phyloP scores from a whole-genome alignment of 2,113 vertebrate genomes.

The Hypanus sabinus region DNA sequence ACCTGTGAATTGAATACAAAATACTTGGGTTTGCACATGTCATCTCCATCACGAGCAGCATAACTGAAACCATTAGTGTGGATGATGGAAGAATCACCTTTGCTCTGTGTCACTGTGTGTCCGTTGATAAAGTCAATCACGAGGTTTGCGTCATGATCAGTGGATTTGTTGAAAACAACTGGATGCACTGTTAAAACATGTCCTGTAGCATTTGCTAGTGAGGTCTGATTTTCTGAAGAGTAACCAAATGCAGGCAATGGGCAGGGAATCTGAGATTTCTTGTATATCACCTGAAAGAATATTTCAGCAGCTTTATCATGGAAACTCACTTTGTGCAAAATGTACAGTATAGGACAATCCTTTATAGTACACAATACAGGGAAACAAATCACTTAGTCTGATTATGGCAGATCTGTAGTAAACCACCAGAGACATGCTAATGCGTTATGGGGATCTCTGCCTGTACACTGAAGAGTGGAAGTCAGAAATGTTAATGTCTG shows the following conservation, averaged over 20 bases:
- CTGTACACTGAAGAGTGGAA: too few relatives aligned
- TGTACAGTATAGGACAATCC: neutral
- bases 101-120: conserved; percentile 49
- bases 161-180: conserved; percentile 55
- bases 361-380: neutral
- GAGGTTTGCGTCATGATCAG: conserved; percentile 52
- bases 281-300: conserved; percentile 78
- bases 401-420: neutral
- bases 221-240: conserved; percentile 59
- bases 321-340: neutral
- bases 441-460: too few relatives aligned
- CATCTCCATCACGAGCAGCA: conserved; percentile 57
- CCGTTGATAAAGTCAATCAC: conserved; percentile 69
- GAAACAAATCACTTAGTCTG: neutral
- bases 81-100: conserved; percentile 41
- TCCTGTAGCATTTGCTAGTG: conserved; percentile 56
- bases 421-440: too few relatives aligned
- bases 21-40: conserved; percentile 84
- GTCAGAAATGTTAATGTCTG: too few relatives aligned
- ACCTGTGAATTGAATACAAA: conserved; percentile 95
- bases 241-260: conserved; percentile 71
- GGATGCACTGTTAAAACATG: conserved; percentile 46
- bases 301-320: neutral
- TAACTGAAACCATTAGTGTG: conserved; percentile 55
- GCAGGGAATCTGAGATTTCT: conserved; percentile 88